These are phyloP conservation scores for Acanthosepion esculentum DNA, from an alignment of 2,888 invertebrate species.

Conservation along the genomic window DNA sequence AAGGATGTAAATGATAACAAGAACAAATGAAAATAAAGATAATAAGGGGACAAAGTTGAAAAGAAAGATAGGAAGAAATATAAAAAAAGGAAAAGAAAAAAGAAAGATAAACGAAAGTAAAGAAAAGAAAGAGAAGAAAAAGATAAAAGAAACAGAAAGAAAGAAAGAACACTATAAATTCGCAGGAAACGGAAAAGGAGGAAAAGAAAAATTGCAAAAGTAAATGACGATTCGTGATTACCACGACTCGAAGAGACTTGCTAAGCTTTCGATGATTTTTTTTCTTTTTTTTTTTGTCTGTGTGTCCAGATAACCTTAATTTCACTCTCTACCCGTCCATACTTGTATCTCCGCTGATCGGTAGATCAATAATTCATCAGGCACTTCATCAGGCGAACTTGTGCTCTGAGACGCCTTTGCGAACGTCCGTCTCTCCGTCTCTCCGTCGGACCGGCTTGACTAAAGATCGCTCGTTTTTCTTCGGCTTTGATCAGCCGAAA, in stretches of 20 bases:
- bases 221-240: background rate
- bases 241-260: background rate
- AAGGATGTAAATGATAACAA: too few species aligned
- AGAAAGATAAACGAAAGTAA: background rate
- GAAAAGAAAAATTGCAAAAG: background rate
- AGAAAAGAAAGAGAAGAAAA: background rate
- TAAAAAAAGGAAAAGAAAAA: too few species aligned
- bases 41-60: too few species aligned
- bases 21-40: too few species aligned
- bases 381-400: background rate
- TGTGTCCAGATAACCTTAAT: slow-evolving; percentile 33
- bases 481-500: background rate
- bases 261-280: background rate
- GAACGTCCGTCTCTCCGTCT: too few species aligned
- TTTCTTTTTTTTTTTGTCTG: background rate
- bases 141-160: background rate
- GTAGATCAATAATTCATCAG: background rate
- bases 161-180: background rate
- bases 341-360: background rate
- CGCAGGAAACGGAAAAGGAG: background rate
- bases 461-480: background rate
- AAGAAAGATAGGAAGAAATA: too few species aligned
- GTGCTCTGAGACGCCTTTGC: background rate
- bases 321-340: background rate
- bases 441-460: background rate